A percentile compares a stretch with the other conserved stretches of the same genome.
These are phyloP conservation scores for Apostichopus leukothele DNA, from an alignment of 53 echinoderm and acorn worm genomes.

Conservation along the genomic window DNA sequence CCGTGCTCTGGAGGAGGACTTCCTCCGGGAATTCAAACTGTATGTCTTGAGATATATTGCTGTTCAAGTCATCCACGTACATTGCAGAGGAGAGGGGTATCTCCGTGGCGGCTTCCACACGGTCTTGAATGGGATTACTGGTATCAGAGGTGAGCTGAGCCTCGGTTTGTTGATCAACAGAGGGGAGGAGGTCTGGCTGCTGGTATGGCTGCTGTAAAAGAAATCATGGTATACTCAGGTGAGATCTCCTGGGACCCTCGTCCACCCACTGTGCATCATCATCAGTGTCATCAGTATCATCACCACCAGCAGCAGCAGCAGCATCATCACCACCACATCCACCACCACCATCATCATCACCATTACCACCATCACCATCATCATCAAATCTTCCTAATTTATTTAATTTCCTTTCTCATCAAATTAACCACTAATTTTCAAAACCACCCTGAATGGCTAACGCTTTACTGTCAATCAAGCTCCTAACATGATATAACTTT, in stretches of 20 bases:
- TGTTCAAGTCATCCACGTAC: constrained; percentile 45
- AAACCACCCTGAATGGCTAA: no score
- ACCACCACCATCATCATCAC: neutral
- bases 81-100: constrained; percentile 16
- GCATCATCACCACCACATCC: neutral
- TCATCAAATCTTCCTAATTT: no score
- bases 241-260: neutral
- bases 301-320: no score
- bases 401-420: no score
- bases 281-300: neutral
- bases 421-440: no score
- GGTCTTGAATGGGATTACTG: constrained; percentile 11
- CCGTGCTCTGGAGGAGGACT: constrained; percentile 1
- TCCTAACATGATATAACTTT: no score
- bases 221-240: constrained; percentile 39
- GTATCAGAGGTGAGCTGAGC: neutral
- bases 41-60: constrained; percentile 41
- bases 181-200: constrained; percentile 32
- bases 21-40: constrained; percentile 50
- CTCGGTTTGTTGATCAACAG: constrained; percentile 6
- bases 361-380: no score
- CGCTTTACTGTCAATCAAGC: no score
- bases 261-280: neutral
- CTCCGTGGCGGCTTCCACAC: constrained; percentile 5
- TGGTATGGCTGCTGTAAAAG: constrained; percentile 12